phyloP scores from a whole-genome alignment of 2,888 invertebrate genomes.

The Siphlonurus alternatus region DNA sequence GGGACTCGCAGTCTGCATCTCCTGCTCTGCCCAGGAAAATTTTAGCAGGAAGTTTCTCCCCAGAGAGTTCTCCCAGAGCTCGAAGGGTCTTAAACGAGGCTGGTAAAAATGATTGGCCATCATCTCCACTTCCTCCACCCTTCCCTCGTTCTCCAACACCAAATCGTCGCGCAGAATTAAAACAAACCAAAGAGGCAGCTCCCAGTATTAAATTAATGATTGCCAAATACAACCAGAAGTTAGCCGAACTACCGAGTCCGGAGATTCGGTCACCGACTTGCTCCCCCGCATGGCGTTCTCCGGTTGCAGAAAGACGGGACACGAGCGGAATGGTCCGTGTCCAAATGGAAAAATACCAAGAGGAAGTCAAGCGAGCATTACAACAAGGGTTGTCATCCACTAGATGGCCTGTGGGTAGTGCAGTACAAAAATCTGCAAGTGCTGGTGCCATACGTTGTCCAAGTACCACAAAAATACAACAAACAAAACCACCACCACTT shows the following conservation, averaged over 20 bases:
- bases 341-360: slow-evolving; percentile 31
- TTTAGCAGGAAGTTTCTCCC: slow-evolving; percentile 13
- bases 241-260: slow-evolving; percentile 31
- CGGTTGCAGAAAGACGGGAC: slow-evolving; percentile 36
- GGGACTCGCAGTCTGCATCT: slow-evolving; percentile 15
- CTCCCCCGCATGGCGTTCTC: slow-evolving; percentile 41
- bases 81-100: not conserved
- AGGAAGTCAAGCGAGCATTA: slow-evolving; percentile 25
- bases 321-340: slow-evolving; percentile 26
- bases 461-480: not conserved
- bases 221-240: slow-evolving; percentile 46
- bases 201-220: slow-evolving; percentile 55
- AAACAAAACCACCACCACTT: slow-evolving; percentile 10
- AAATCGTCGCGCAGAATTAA: slow-evolving; percentile 11
- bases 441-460: slow-evolving; percentile 28
- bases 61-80: slow-evolving; percentile 4
- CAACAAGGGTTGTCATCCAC: slow-evolving; percentile 19
- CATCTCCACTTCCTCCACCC: slow-evolving; percentile 28
- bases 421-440: slow-evolving; percentile 50
- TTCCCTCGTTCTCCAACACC: slow-evolving; percentile 38
- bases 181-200: slow-evolving; percentile 39
- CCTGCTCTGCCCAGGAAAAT: slow-evolving; percentile 16
- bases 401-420: slow-evolving; percentile 26
- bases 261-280: slow-evolving; percentile 13
- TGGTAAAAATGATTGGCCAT: not conserved